These are phyloP conservation scores for Agrenia bidenticulata DNA, from an alignment of 2,888 invertebrate genomes.

Conservation along the genomic window DNA sequence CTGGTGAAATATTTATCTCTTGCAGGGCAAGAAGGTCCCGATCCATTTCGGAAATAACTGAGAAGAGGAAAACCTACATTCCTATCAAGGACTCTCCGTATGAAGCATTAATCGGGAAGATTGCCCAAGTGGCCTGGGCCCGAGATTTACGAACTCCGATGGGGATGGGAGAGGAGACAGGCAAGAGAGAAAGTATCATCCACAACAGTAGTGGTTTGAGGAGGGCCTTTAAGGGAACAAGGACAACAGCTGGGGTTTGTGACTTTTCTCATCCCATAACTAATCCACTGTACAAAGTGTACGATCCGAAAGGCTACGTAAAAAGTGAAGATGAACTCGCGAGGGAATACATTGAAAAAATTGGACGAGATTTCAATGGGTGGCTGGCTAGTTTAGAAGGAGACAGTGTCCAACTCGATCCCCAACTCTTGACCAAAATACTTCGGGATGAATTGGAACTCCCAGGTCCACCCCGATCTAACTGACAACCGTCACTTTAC, in stretches of 20 bases:
- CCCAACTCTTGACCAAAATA: constrained; percentile 8
- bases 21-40: background rate
- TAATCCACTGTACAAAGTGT: constrained; percentile 45
- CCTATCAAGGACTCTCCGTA: background rate
- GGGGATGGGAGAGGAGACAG: background rate
- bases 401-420: constrained; percentile 10
- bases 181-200: background rate
- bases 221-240: background rate
- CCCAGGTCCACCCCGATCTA: constrained; percentile 4
- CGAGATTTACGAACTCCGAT: background rate
- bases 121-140: background rate
- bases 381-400: constrained; percentile 29
- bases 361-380: constrained; percentile 38
- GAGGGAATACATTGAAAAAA: constrained; percentile 32
- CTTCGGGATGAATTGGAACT: constrained; percentile 12
- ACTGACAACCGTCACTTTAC: constrained; percentile 10
- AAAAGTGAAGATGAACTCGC: constrained; percentile 43
- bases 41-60: constrained; percentile 11
- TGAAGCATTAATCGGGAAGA: background rate
- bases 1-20: background rate
- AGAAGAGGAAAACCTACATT: background rate
- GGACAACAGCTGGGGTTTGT: constrained; percentile 10
- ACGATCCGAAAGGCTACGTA: constrained; percentile 40
- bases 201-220: background rate
- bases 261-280: constrained; percentile 27